phyloP scores from a whole-genome alignment of 2,888 invertebrate species.

The Cantharis nigra region DNA sequence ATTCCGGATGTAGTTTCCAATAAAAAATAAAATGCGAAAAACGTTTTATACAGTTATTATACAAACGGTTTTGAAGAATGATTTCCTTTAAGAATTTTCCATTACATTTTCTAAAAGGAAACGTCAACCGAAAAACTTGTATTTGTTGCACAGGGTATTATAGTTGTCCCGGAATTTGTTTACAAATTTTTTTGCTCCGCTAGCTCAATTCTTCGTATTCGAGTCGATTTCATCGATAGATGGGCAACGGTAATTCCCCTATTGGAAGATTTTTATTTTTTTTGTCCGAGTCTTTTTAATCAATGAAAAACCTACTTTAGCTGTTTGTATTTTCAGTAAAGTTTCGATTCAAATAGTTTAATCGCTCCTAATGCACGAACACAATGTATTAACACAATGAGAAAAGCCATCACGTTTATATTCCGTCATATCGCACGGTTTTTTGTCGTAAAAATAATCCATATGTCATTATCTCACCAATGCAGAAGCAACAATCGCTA shows the following conservation, averaged over 20 bases:
- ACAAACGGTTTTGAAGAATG: background rate
- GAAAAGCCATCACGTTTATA: background rate
- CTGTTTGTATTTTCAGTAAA: background rate
- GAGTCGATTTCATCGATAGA: background rate
- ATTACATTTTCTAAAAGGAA: background rate
- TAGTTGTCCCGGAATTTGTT: background rate
- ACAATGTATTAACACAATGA: background rate
- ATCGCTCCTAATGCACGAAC: background rate
- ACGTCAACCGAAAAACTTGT: background rate
- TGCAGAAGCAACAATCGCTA: background rate
- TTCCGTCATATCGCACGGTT: background rate
- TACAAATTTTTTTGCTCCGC: background rate
- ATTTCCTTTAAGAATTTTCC: background rate
- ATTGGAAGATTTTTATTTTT: background rate
- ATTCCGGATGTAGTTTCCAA: background rate
- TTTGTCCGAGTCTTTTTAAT: background rate
- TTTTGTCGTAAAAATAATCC: background rate
- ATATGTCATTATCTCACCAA: background rate
- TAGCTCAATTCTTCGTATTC: background rate
- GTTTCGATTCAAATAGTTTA: background rate
- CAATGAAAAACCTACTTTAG: background rate
- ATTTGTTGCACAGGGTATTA: background rate
- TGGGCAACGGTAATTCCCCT: background rate
- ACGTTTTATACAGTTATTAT: background rate
- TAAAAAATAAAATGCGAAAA: background rate